A percentile compares a stretch with the other conserved stretches of the same genome.
Conservation (phyloP, 2,797 vertebrate species). For the Tauraco hartlaubi region DNA sequence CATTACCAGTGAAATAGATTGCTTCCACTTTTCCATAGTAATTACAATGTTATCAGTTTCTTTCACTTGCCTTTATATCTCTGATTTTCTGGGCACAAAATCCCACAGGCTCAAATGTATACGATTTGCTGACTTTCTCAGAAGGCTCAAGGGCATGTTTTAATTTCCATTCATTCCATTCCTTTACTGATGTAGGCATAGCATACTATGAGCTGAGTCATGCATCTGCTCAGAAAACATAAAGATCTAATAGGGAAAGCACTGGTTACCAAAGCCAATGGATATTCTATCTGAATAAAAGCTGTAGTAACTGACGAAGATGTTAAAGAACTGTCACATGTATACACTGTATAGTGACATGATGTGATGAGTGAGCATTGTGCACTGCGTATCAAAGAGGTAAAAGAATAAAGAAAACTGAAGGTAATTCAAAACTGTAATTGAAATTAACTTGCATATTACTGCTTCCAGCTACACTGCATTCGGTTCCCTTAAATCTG, state of each 20-base stretch:
- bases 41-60: neutral
- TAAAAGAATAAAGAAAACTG: neutral
- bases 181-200: neutral
- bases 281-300: neutral
- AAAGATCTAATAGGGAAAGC: neutral
- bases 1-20: neutral
- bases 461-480: neutral
- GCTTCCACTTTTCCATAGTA: neutral
- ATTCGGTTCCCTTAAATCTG: neutral
- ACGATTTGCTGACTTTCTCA: neutral
- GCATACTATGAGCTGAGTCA: neutral
- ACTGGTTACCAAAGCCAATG: neutral
- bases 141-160: neutral
- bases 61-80: neutral
- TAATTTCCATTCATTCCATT: neutral
- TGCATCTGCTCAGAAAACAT: fast-evolving
- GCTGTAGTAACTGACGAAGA: neutral
- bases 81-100: neutral
- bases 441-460: neutral
- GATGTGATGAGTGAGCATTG: neutral
- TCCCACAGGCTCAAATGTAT: neutral
- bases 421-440: neutral
- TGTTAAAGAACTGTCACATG: neutral
- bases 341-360: neutral
- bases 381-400: neutral